Evolutionary conservation across 2,888 invertebrate species (phyloP).

Genomic region (Petrolisthes manimaculis): DNA sequence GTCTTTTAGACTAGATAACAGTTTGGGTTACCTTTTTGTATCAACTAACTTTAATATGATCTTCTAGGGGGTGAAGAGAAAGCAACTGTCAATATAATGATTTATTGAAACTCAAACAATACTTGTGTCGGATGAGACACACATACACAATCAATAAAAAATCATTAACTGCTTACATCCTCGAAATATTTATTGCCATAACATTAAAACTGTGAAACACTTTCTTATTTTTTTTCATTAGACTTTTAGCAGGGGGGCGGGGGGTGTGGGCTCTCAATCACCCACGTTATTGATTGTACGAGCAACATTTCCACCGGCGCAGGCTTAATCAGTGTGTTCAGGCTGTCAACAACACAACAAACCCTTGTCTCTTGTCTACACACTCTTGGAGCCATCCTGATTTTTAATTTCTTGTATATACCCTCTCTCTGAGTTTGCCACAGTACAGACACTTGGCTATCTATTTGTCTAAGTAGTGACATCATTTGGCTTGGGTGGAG

Average conservation of each 20-base stretch:
- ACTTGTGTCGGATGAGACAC: constrained; percentile 58
- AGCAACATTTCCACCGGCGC: constrained; percentile 5
- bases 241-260: constrained; percentile 36
- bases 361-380: no score
- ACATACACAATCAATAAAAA: constrained; percentile 63
- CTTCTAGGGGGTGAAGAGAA: background rate
- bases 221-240: constrained; percentile 52
- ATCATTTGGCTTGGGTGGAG: no score
- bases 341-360: no score
- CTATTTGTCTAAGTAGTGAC: no score
- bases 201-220: constrained; percentile 63
- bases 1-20: no score
- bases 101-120: constrained; percentile 66
- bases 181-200: constrained; percentile 63
- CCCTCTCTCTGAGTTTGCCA: no score
- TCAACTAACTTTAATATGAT: background rate
- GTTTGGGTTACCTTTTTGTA: no score
- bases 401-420: no score
- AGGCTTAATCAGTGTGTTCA: background rate
- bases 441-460: no score
- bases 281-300: constrained; percentile 34
- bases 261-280: constrained; percentile 19
- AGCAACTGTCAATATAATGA: constrained; percentile 47
- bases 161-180: constrained; percentile 65
- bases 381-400: no score